Evolutionary conservation across 2,113 vertebrate species (phyloP).

Genomic region (Vanacampus margaritifer): DNA sequence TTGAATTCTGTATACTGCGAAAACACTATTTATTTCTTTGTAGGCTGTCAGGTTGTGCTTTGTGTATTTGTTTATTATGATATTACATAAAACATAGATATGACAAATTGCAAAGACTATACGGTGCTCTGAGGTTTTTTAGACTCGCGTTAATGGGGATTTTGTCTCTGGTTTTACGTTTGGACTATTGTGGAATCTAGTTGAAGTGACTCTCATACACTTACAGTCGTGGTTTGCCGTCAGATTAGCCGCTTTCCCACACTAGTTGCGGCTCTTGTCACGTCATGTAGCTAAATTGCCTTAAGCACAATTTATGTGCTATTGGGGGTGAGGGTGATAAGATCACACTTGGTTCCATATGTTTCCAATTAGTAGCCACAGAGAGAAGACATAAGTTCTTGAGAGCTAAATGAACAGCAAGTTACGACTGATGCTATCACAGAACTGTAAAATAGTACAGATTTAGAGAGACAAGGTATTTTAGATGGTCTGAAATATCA

Average conservation of each 20-base stretch:
- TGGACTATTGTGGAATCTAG: background rate
- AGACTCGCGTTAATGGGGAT: background rate
- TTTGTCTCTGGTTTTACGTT: background rate
- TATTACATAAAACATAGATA: background rate
- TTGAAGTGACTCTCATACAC: background rate
- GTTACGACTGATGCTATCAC: conserved; percentile 19
- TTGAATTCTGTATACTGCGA: conserved; percentile 30
- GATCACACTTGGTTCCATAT: conserved; percentile 9
- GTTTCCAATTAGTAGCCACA: conserved; percentile 9
- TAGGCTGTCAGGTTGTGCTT: background rate
- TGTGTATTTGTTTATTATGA: background rate
- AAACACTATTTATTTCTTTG: conserved; percentile 1
- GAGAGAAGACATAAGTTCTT: conserved; percentile 15
- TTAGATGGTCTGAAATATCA: conserved; percentile 39
- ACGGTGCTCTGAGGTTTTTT: background rate
- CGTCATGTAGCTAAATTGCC: background rate
- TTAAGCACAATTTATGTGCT: conserved; percentile 15
- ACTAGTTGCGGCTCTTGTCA: conserved; percentile 7
- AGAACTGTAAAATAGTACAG: conserved; percentile 23
- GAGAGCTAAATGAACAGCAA: conserved; percentile 29
- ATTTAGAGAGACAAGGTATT: conserved; percentile 16
- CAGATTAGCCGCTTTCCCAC: background rate
- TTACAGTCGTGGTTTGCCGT: background rate
- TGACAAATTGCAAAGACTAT: background rate
- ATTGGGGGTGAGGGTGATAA: conserved; percentile 14